phyloP scores from a whole-genome alignment of 2,797 vertebrate species.

The Xiphophorus birchmanni region DNA sequence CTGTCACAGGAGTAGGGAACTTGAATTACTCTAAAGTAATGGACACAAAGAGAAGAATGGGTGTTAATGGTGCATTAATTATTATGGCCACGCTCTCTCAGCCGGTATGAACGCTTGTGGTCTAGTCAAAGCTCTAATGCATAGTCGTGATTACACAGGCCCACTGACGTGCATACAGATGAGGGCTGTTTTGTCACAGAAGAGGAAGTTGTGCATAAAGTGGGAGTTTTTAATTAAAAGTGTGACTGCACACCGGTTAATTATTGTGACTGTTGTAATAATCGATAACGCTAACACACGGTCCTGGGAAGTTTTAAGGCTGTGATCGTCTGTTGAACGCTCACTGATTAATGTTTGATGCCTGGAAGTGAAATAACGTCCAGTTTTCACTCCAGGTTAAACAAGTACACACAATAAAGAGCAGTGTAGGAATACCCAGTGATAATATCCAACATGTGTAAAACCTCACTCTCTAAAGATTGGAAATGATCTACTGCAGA shows the following conservation, averaged over 20 bases:
- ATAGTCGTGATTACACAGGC: slow-evolving; percentile 49
- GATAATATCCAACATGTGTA: neutral
- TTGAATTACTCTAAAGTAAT: neutral
- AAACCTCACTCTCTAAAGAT: neutral
- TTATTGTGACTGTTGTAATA: slow-evolving; percentile 53
- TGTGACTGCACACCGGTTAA: slow-evolving; percentile 59
- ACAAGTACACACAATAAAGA: neutral
- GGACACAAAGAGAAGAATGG: slow-evolving; percentile 1
- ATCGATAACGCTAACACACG: neutral
- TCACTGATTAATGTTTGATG: slow-evolving; percentile 2
- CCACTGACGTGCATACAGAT: slow-evolving; percentile 48
- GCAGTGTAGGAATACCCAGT: neutral
- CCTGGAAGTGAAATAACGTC: slow-evolving; percentile 17
- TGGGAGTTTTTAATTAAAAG: slow-evolving; percentile 67
- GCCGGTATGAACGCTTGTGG: neutral
- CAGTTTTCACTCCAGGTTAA: slow-evolving; percentile 12
- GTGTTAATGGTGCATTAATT: slow-evolving; percentile 17
- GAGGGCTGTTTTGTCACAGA: neutral
- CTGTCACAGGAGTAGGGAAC: neutral
- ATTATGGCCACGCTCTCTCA: slow-evolving; percentile 1
- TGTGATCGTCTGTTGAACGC: slow-evolving; percentile 36
- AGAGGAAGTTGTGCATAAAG: slow-evolving; percentile 43
- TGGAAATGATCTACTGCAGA: neutral
- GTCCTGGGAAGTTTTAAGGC: slow-evolving; percentile 31
- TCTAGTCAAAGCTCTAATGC: slow-evolving; percentile 24